Conservation (phyloP, 2,113 vertebrate genomes). For the Myotis brandtii region DNA sequence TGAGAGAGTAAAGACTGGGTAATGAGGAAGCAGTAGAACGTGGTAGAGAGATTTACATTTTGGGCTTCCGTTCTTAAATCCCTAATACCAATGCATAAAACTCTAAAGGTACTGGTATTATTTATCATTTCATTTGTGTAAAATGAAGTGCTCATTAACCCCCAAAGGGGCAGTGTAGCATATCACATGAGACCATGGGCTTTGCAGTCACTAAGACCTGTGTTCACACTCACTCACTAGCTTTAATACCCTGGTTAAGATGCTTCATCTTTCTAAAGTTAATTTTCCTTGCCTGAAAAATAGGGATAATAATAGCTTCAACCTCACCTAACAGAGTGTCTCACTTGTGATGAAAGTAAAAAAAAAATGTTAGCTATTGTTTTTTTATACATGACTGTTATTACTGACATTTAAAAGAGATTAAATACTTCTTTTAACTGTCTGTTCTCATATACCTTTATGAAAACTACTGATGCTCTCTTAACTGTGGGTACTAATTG, state of each 20-base stretch:
- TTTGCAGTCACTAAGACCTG: neutral
- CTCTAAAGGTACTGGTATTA: neutral
- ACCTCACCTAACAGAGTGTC: neutral
- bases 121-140: neutral
- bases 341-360: neutral
- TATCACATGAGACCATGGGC: neutral
- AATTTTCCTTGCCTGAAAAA: neutral
- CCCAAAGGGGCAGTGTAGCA: neutral
- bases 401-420: neutral
- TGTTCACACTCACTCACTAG: neutral
- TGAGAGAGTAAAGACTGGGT: neutral
- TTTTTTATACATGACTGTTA: neutral
- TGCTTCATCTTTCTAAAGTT: neutral
- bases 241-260: neutral
- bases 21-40: neutral
- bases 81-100: neutral
- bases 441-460: neutral
- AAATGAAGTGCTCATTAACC: neutral
- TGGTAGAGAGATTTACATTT: neutral
- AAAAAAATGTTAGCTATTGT: neutral
- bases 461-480: neutral
- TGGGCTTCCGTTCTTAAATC: neutral
- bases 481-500: neutral
- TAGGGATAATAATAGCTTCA: neutral
- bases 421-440: neutral